Base-by-base conservation (phyloP, 2,113 vertebrate species). In the Thunnus thynnus region DNA sequence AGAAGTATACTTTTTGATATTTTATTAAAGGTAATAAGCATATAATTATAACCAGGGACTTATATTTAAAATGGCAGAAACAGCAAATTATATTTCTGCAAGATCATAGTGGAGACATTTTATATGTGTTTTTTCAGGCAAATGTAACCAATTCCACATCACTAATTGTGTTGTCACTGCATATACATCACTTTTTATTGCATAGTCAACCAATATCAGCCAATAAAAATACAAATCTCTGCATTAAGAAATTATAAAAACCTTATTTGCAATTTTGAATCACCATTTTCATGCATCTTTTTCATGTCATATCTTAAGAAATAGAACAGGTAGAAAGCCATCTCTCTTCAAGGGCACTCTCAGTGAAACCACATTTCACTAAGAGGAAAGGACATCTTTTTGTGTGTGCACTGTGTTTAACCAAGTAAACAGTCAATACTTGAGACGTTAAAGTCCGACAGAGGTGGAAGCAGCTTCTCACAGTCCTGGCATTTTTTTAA, bases 331-430 rank as follows among this genome's bases (percentile, higher is more conserved):
- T 36, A 36, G 32, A 36, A 36, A 36, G 32, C 36, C 8, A 9
- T 41, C 8, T 41, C 36, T 41, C 36, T 41, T 41, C 9, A 7
- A 41, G 36, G 36, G 36, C 36, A 41, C 36, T 41, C 36, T 9
- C 36, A 9, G 36, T 41, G 36, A 41, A 41, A 41, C 36, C 9
- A 41, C 8, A 2, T 41, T 9, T 41, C 36, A 41, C 9, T 3
- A 9, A 67, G 50, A 66, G 55, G 30, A 36, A 48, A 48, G 17
- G 3, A 78, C 41, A 2, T 20, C 36, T 8, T 64, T 30, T 13
- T 83, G 22, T 51, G 76, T 52, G 52, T 57, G 51, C 48, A 3
- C 30, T 22, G 30, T 57, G 54, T 74, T 54, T 54, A 47, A 54
- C 47, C 17, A 44, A 51, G 20, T 32, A 13, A 65, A 20, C 25